Evolutionary conservation across 2,888 invertebrate species (phyloP), one percentile per base, ranked within the genome.

Genomic region (Heliconius charithonia): DNA sequence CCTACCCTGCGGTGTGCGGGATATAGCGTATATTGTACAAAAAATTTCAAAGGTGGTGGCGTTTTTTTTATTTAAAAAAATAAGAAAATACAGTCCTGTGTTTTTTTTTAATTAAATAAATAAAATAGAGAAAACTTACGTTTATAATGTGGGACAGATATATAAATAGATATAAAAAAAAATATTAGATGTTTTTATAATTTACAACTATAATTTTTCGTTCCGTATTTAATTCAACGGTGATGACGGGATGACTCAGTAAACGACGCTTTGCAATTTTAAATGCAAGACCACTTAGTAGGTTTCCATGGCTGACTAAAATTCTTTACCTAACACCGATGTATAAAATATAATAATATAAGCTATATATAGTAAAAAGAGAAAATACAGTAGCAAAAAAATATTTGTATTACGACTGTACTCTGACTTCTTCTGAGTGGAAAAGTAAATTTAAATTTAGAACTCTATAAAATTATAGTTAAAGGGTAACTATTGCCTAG

Each of bases 261-360:
- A 79, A 78, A 66, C 67, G 45, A 79, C 29, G 70, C 69, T 69
- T 76, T 78, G 75, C 78, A 81, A 73, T 70, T 78, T 69, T 77
- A 74, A 76, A 37, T 62, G 29, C 45, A 78, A 75, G 65, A 73
- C 22, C 79, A 75, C 78, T 81, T 83, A 79, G 74, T 19, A 71
- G 83, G 80, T 75, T 83, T 82, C 82, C 51, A 73, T 78, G 77
- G 78, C 74, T 70, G 69, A 45, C 66, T 51, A 67, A 74, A 80
- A 78, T 69, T 73, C 72, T 32, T 72, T 37, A 51, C 37, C 22
- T 56, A 22, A 59, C 25, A n/a, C 41, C 37, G 22, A 56, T 32
- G 16, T 67, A 70, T 62, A 3, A 13, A 62, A 51, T 51, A 6
- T 45, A 45, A 16, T 45, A 16, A 16, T 45, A 37, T 37, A 37